These are phyloP conservation scores for Anseranas semipalmata DNA, from an alignment of 2,113 vertebrate genomes.

Conservation along the genomic window DNA sequence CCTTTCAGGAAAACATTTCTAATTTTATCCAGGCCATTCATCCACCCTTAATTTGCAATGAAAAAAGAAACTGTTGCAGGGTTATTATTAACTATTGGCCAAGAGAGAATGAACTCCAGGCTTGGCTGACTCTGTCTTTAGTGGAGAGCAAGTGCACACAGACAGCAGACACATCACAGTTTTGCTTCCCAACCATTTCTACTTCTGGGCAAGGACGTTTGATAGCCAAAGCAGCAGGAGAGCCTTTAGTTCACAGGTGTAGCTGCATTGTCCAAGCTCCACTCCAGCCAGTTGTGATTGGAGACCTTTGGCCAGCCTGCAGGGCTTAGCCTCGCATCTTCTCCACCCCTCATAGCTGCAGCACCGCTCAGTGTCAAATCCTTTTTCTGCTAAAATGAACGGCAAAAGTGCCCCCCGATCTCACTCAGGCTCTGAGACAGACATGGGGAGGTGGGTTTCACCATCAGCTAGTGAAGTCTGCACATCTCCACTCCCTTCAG, in stretches of 20 bases:
- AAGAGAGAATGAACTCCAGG: slow-evolving; percentile 49
- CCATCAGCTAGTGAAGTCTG: not conserved
- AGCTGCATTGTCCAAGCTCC: not conserved
- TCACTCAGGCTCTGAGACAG: not conserved
- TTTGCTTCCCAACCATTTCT: slow-evolving; percentile 6
- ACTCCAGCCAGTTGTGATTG: not conserved
- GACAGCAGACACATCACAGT: not conserved
- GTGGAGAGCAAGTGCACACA: slow-evolving; percentile 28
- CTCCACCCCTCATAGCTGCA: accelerated
- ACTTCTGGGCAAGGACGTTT: not conserved
- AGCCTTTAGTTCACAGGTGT: not conserved
- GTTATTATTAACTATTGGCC: slow-evolving; percentile 59
- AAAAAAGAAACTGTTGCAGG: not conserved
- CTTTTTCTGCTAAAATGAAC: not conserved
- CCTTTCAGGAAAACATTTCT: slow-evolving; percentile 41
- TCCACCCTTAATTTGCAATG: slow-evolving; percentile 25
- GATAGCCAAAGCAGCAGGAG: not conserved
- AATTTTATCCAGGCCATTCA: slow-evolving; percentile 59
- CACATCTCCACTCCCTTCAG: accelerated
- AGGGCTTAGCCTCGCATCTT: not conserved
- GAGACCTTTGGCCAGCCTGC: not conserved
- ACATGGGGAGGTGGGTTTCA: not conserved
- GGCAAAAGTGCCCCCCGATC: not conserved
- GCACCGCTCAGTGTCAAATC: not conserved
- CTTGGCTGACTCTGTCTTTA: slow-evolving; percentile 35